phyloP scores from a whole-genome alignment of 2,888 invertebrate species.

The Drosophila gaucha region DNA sequence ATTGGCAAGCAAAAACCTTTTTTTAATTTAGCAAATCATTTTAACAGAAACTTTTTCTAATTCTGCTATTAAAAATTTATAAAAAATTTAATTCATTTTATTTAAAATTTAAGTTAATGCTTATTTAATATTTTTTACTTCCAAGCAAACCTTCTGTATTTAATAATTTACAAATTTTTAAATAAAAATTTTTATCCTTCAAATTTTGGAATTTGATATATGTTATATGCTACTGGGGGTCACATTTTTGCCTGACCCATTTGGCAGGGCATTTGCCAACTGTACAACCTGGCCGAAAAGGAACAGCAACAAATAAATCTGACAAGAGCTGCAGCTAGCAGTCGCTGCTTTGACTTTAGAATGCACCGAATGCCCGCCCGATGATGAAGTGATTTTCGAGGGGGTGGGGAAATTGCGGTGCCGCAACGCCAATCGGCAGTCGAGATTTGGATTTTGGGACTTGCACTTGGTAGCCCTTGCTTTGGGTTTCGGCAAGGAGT shows the following conservation, averaged over 20 bases:
- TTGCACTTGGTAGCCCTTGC: constrained; percentile 20
- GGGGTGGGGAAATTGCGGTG: constrained; percentile 1
- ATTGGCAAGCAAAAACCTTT: too few relatives aligned
- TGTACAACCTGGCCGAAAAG: constrained; percentile 41
- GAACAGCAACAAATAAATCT: constrained; percentile 67
- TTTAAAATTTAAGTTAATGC: too few relatives aligned
- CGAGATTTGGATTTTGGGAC: constrained; percentile 38
- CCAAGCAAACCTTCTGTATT: too few relatives aligned
- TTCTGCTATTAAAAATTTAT: too few relatives aligned
- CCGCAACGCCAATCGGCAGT: constrained; percentile 40
- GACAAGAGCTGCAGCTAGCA: constrained; percentile 65
- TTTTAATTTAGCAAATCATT: too few relatives aligned
- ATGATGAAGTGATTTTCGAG: constrained; percentile 72
- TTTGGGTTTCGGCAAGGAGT: constrained; percentile 10
- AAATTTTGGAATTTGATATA: too few relatives aligned
- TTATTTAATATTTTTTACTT: too few relatives aligned
- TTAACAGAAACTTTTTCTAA: too few relatives aligned
- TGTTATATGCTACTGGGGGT: too few relatives aligned
- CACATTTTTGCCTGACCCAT: neutral
- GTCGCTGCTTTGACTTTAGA: constrained; percentile 70
- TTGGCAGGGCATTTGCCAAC: constrained; percentile 15
- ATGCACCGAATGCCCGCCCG: constrained; percentile 49
- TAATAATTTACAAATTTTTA: too few relatives aligned
- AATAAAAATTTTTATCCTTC: too few relatives aligned
- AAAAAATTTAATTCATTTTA: too few relatives aligned